Percentiles rank a stretch among this genome's conserved stretches.
Evolutionary conservation across 2,113 vertebrate species (phyloP).

Genomic region (Tinamus guttatus): DNA sequence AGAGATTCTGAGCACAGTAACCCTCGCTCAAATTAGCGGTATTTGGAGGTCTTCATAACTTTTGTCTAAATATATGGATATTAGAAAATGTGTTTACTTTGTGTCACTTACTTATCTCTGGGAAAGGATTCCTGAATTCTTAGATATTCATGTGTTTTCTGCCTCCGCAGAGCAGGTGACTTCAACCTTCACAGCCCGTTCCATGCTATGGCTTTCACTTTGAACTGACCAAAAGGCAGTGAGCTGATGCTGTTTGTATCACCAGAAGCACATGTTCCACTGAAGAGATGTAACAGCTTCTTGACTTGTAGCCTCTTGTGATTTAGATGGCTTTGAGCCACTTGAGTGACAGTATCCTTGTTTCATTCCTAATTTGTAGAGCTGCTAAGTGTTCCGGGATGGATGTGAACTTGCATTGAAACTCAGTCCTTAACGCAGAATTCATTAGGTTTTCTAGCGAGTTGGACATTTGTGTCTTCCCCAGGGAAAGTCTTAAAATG

Average conservation of each 20-base stretch:
- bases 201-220: not conserved
- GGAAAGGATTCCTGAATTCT: not conserved
- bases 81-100: not conserved
- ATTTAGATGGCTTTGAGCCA: not conserved
- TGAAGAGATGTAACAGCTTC: not conserved
- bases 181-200: not conserved
- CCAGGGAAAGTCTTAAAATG: not conserved
- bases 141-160: not conserved
- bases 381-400: not conserved
- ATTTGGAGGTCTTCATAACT: not conserved
- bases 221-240: not conserved
- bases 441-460: not conserved
- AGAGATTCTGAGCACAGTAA: not conserved
- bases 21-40: not conserved
- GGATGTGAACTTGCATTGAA: not conserved
- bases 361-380: not conserved
- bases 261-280: not conserved
- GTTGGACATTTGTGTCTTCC: not conserved
- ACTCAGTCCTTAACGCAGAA: not conserved
- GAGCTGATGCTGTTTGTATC: not conserved
- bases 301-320: not conserved
- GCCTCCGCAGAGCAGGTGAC: not conserved
- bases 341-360: not conserved
- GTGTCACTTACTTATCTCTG: not conserved
- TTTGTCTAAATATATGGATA: not conserved